Conservation (phyloP, 2,113 vertebrate species). For the Prunella himalayana region DNA sequence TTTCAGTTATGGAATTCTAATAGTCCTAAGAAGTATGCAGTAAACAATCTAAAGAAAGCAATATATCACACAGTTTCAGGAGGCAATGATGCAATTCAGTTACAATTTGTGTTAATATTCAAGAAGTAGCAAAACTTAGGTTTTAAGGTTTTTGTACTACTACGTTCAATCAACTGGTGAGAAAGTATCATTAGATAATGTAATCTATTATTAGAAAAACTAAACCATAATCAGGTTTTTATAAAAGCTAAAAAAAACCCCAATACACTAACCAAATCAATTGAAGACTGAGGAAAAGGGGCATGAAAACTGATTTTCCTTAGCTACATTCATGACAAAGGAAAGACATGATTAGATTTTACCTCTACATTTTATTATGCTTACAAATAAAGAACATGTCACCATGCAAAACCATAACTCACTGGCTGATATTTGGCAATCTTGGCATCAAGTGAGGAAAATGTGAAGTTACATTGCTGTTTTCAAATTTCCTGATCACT, state of each 20-base stretch:
- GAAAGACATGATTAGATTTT: not conserved
- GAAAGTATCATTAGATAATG: not conserved
- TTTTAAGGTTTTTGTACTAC: not conserved
- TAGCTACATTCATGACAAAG: not conserved
- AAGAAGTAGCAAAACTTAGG: not conserved
- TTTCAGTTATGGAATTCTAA: slow-evolving; percentile 13
- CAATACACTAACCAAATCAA: not conserved
- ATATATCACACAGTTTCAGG: not conserved
- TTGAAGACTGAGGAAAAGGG: not conserved
- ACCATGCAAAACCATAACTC: not conserved
- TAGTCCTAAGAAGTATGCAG: not conserved
- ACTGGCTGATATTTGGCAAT: not conserved
- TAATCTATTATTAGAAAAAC: not conserved
- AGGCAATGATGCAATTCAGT: not conserved
- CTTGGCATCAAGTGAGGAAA: not conserved
- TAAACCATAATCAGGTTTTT: not conserved
- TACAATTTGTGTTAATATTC: not conserved
- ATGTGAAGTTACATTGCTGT: not conserved
- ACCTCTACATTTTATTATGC: not conserved
- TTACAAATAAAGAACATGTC: not conserved
- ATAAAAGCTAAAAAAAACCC: not conserved
- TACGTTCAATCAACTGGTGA: not conserved
- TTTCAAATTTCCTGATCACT: not conserved
- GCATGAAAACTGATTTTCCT: not conserved
- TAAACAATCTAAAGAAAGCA: not conserved